phyloP scores from a whole-genome alignment of 2,888 invertebrate species.

The Chaetoderma sp. region DNA sequence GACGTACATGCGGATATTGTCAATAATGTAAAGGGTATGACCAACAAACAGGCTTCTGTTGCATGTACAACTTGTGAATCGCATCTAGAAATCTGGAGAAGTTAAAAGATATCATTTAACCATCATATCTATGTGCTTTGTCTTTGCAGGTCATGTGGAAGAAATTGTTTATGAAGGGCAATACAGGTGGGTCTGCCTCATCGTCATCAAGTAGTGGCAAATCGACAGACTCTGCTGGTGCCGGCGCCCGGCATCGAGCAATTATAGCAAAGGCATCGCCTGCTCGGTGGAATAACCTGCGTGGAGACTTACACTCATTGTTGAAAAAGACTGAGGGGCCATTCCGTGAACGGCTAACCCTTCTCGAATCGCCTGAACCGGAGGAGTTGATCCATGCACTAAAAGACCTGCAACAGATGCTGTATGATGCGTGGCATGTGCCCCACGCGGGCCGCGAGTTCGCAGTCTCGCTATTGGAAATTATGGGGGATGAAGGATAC shows the following conservation, averaged over 20 bases:
- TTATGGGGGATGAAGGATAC: constrained; percentile 9
- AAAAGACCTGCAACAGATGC: constrained; percentile 2
- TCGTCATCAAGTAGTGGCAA: constrained; percentile 4
- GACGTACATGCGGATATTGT: too few relatives aligned
- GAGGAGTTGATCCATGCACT: neutral
- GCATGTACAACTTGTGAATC: too few relatives aligned
- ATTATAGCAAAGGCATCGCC: neutral
- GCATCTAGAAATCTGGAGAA: too few relatives aligned
- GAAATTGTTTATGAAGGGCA: constrained; percentile 8
- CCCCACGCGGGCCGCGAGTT: neutral
- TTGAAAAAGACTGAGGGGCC: neutral
- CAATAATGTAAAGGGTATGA: too few relatives aligned
- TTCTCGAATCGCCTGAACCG: constrained; percentile 1
- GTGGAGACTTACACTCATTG: neutral
- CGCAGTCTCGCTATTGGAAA: neutral
- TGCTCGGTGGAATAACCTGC: neutral
- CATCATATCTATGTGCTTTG: too few relatives aligned
- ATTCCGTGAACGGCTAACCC: neutral
- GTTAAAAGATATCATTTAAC: too few relatives aligned
- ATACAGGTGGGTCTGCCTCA: constrained; percentile 3
- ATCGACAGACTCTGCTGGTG: neutral
- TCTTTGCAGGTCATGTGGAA: constrained; percentile 10
- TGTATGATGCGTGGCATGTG: constrained; percentile 2
- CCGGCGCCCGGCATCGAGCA: neutral
- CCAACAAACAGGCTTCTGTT: too few relatives aligned